Conservation (phyloP, 2,113 vertebrate genomes). For the Epinephelus fuscoguttatus region DNA sequence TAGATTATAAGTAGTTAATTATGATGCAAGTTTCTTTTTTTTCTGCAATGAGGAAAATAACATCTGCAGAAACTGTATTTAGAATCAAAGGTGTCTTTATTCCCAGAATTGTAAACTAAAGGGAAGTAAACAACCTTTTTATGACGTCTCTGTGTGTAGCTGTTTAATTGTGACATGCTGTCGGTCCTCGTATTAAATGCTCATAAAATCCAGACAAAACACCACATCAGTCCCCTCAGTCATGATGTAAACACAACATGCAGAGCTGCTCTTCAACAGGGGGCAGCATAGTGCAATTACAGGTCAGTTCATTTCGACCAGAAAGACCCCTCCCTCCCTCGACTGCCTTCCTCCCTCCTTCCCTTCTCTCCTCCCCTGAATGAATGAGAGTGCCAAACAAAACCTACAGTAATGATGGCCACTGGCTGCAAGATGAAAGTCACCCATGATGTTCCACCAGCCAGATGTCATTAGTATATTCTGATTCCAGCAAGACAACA, state of each 20-base stretch:
- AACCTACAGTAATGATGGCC: conserved; percentile 37
- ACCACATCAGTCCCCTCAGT: not conserved
- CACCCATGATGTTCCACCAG: conserved; percentile 17
- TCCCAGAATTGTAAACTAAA: not conserved
- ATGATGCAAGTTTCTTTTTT: no score
- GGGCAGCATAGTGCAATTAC: conserved; percentile 76
- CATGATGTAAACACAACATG: conserved; percentile 44
- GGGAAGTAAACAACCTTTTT: conserved; percentile 2
- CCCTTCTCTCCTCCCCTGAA: not conserved
- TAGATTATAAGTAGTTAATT: not conserved
- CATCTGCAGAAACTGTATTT: not conserved
- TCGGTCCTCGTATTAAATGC: not conserved
- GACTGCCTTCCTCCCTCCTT: not conserved
- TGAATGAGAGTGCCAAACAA: conserved; percentile 34
- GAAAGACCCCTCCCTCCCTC: not conserved
- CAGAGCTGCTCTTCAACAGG: conserved; percentile 66
- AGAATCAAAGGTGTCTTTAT: not conserved
- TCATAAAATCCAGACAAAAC: conserved; percentile 29
- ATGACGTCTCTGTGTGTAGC: not conserved
- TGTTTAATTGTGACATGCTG: not conserved
- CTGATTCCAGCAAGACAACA: not conserved
- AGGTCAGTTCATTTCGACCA: conserved; percentile 38
- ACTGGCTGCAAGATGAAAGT: conserved; percentile 52
- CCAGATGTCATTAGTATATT: conserved; percentile 32
- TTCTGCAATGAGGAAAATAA: not conserved